Conservation (phyloP, 2,888 invertebrate genomes). For the Eupithecia insigniata region DNA sequence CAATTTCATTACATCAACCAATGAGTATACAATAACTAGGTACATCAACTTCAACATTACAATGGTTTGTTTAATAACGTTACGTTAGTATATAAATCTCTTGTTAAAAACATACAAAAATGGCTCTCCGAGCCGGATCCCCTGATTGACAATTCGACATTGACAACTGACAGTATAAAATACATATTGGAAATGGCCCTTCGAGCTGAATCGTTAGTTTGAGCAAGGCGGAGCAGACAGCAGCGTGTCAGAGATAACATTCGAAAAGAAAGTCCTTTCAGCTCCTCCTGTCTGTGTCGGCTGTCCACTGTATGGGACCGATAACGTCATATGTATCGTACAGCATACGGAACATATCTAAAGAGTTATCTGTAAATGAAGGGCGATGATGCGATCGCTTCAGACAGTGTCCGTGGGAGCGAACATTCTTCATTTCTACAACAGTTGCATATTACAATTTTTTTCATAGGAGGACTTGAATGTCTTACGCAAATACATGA, state of each 20-base stretch:
- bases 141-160: slow-evolving; percentile 12
- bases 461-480: background rate
- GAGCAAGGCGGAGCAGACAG: slow-evolving; percentile 16
- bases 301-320: slow-evolving; percentile 16
- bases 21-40: too few relatives aligned
- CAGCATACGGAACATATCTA: background rate
- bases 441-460: background rate
- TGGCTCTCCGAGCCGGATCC: slow-evolving; percentile 5
- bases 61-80: background rate
- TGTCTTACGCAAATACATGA: background rate
- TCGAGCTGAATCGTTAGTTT: background rate
- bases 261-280: slow-evolving; percentile 25
- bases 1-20: background rate
- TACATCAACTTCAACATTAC: background rate
- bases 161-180: slow-evolving; percentile 12
- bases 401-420: background rate
- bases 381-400: background rate
- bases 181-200: slow-evolving; percentile 10
- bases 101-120: too few relatives aligned
- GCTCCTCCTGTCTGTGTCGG: slow-evolving; percentile 10
- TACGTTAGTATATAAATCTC: too few relatives aligned
- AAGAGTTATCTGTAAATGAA: background rate
- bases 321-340: slow-evolving; percentile 12
- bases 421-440: background rate
- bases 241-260: slow-evolving; percentile 21